These are phyloP conservation scores for Plusia festucae DNA, from an alignment of 2,888 invertebrate genomes.

Conservation along the genomic window DNA sequence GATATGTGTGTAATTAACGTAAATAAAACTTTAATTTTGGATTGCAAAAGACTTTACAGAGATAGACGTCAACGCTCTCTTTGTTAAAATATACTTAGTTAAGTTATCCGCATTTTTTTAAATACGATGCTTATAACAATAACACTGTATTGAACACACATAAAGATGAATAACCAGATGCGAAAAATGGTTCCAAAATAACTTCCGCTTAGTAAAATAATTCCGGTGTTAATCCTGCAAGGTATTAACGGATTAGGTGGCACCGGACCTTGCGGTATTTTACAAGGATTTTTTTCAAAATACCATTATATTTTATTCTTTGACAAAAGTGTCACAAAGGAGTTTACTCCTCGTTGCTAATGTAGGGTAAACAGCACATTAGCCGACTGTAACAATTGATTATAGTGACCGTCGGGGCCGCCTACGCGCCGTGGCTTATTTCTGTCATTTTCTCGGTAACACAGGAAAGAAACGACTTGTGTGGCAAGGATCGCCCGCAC, in stretches of 20 bases:
- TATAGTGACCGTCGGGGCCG: constrained; percentile 69
- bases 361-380: constrained; percentile 84
- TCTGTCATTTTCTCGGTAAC: constrained; percentile 80
- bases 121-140: background rate
- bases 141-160: constrained; percentile 8
- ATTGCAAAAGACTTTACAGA: constrained; percentile 44
- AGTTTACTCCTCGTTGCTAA: constrained; percentile 76
- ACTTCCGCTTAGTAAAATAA: constrained; percentile 30
- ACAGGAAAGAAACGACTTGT: constrained; percentile 77
- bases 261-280: constrained; percentile 61
- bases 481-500: constrained; percentile 74
- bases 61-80: constrained; percentile 12
- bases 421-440: constrained; percentile 70
- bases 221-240: constrained; percentile 42
- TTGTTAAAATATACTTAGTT: background rate
- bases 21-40: constrained; percentile 52
- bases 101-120: background rate
- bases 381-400: constrained; percentile 78
- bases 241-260: constrained; percentile 76
- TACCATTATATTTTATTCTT: constrained; percentile 63
- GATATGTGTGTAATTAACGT: constrained; percentile 71
- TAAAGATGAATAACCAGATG: background rate
- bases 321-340: constrained; percentile 73
- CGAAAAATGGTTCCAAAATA: constrained; percentile 29
- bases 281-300: constrained; percentile 66